Base-by-base conservation (phyloP, 2,888 invertebrate species). In the Caenorhabditis sp. region DNA sequence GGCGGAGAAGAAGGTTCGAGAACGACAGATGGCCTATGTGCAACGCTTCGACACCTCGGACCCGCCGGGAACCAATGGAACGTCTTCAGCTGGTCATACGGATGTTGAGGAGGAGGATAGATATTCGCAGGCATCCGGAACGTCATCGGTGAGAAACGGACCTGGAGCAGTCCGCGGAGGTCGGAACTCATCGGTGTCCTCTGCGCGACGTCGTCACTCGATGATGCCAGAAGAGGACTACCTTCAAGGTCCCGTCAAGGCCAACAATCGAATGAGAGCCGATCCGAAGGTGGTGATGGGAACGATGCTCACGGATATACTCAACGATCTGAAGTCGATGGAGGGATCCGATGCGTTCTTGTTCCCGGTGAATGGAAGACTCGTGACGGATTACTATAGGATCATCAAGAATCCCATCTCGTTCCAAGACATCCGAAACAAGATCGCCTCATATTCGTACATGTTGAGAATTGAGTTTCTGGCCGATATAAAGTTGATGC, bases 381-480 rank as follows among this genome's bases (percentile, higher is more conserved):
- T 82, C 76, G 97, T 98, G 8, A 95, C 96, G 0, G 98, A 98
- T 93, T 99, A 99, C 93, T 95, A 97, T 92, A 95, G 95, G 87
- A 96, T 98, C 76, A 95, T 99, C 26, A 95, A 95, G 58, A 94
- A 96, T 76, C 99, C 99, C 0, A 98, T 99, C 96, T 98, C 99
- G 93, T 94, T 99, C 70, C 98, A 98, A 93, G 96, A 96, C 0
- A 97, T 99, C 90, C 94, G 97, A 51, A 97, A 97, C 89, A 96
- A 96, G 69, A 89, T 92, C 24, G 69, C 74, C 86, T 92, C 92
- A 58, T 87, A 91, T 75, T 24, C 95, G 89, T 99, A 99, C 92
- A 96, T 96, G 91, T 96, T 96, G 87, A 94, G 99, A 12, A 88
- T 86, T 58, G 88, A 89, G 26, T 90, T 90, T 75, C 69, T 90